phyloP scores from a whole-genome alignment of 2,888 invertebrate genomes.

The Nineta flava region DNA sequence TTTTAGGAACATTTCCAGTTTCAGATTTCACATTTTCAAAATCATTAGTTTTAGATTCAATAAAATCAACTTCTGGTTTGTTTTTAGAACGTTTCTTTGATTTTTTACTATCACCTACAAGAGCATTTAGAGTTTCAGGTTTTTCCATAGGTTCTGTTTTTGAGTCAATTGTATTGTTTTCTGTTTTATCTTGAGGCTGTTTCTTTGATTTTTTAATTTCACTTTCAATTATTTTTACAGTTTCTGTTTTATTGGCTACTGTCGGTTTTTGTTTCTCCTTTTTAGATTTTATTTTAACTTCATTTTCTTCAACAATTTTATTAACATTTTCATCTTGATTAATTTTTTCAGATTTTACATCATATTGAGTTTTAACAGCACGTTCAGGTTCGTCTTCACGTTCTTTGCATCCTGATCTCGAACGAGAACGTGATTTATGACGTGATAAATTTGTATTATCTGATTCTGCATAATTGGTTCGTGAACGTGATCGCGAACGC shows the following conservation, averaged over 20 bases:
- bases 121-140: neutral
- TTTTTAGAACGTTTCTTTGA: too few species aligned
- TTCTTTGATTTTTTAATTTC: neutral
- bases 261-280: neutral
- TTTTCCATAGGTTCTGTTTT: neutral
- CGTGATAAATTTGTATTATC: too few species aligned
- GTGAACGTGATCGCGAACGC: slow-evolving; percentile 24
- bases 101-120: too few species aligned
- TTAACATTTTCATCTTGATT: too few species aligned
- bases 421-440: neutral
- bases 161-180: neutral
- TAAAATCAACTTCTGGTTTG: too few species aligned
- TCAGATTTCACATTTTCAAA: too few species aligned
- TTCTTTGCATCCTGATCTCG: neutral
- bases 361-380: too few species aligned
- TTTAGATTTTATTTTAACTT: too few species aligned
- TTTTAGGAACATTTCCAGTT: too few species aligned
- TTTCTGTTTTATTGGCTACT: neutral
- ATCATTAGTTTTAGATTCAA: too few species aligned
- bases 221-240: neutral
- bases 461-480: neutral
- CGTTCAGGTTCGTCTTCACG: slow-evolving; percentile 6
- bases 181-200: neutral
- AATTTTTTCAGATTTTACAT: too few species aligned
- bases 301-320: too few species aligned